Evolutionary conservation across 2,797 vertebrate genomes (phyloP).

Genomic region (Alectoris magna): DNA sequence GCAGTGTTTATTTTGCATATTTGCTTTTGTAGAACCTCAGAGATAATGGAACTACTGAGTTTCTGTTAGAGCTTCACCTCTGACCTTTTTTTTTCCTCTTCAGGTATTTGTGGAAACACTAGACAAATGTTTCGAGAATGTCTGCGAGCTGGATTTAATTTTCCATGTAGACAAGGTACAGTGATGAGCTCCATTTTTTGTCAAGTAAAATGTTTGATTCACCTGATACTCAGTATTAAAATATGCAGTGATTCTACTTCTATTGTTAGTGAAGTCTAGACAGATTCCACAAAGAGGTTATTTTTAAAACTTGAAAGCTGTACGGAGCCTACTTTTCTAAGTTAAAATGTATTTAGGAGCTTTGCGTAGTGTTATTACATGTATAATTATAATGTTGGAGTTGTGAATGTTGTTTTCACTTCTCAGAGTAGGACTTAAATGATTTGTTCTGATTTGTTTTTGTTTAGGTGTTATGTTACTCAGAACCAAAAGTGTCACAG

Average conservation of each 20-base stretch:
- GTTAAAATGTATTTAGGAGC: background rate
- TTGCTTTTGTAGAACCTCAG: background rate
- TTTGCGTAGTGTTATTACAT: background rate
- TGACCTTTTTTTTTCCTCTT: background rate
- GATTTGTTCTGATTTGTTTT: background rate
- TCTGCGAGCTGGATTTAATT: conserved; percentile 98
- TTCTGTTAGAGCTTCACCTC: conserved; percentile 52
- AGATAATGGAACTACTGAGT: background rate
- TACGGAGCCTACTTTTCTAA: background rate
- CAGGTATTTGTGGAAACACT: conserved; percentile 99
- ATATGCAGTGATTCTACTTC: background rate
- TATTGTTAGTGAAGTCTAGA: background rate
- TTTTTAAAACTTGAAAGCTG: background rate
- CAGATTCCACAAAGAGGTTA: background rate
- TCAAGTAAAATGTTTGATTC: conserved; percentile 15
- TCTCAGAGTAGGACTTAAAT: background rate
- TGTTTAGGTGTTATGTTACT: background rate
- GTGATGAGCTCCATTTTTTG: conserved; percentile 15
- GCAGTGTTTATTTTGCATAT: background rate
- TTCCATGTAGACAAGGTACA: conserved; percentile 98
- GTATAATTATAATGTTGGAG: background rate
- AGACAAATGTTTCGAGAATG: conserved; percentile 99
- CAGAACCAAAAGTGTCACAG: background rate
- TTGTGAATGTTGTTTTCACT: background rate
- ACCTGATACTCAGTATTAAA: background rate